These are phyloP conservation scores for Meliscaeva auricollis DNA, from an alignment of 2,888 invertebrate genomes.

Conservation along the genomic window DNA sequence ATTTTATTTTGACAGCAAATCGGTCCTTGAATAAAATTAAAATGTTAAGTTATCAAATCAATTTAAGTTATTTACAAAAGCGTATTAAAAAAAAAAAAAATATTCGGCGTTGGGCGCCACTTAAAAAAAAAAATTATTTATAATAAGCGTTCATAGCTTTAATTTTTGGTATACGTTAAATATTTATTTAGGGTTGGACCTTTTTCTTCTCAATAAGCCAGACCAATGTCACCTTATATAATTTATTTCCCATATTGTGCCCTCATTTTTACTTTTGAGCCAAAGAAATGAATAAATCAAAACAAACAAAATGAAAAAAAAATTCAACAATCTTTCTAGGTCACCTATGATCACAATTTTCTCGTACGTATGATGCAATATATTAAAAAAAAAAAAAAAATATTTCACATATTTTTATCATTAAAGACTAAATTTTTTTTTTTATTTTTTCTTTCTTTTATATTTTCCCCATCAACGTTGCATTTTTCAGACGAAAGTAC, in stretches of 20 bases:
- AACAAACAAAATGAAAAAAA: constrained; percentile 17
- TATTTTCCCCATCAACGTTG: constrained; percentile 14
- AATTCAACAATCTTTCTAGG: constrained; percentile 52
- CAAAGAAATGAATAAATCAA: not conserved
- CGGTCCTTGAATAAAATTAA: too few relatives aligned
- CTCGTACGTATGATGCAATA: constrained; percentile 42
- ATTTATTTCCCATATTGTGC: too few relatives aligned
- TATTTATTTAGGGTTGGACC: too few relatives aligned
- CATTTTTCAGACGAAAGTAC: constrained; percentile 92
- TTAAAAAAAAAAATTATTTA: not conserved
- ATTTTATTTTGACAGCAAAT: too few relatives aligned
- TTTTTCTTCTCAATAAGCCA: too few relatives aligned
- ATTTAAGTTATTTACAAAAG: too few relatives aligned
- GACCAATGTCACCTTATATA: too few relatives aligned
- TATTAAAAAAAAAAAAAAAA: not conserved
- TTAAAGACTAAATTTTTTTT: constrained; percentile 8
- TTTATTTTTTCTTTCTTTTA: not conserved
- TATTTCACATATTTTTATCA: not conserved
- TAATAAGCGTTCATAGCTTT: too few relatives aligned
- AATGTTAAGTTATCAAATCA: too few relatives aligned
- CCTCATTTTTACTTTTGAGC: too few relatives aligned
- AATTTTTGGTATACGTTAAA: too few relatives aligned
- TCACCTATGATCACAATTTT: constrained; percentile 67
- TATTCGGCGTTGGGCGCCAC: constrained; percentile 16
- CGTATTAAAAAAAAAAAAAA: not conserved